Percentiles rank a stretch among this genome's conserved stretches.
Evolutionary conservation across 2,888 invertebrate species (phyloP).

Genomic region (Aspidapion aeneum): DNA sequence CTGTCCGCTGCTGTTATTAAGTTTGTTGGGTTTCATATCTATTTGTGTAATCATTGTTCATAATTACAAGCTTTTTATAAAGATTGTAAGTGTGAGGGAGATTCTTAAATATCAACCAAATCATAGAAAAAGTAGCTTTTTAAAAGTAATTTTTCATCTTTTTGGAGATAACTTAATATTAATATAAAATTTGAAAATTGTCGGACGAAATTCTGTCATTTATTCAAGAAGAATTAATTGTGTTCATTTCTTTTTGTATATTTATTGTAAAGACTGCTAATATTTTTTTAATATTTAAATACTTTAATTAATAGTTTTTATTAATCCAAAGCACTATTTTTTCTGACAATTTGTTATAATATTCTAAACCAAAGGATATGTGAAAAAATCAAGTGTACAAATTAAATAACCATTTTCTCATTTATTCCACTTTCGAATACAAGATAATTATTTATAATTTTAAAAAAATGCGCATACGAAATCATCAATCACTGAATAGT

Average conservation of each 20-base stretch:
- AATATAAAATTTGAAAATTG: constrained; percentile 16
- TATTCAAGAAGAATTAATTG: constrained; percentile 19
- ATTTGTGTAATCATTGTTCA: no score
- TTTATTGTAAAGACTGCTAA: constrained; percentile 28
- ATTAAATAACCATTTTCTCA: no score
- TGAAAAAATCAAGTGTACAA: constrained; percentile 36
- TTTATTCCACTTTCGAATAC: no score
- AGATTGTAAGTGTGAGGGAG: no score
- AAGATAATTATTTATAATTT: no score
- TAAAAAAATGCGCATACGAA: no score
- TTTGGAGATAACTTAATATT: constrained; percentile 5
- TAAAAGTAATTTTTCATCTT: neutral
- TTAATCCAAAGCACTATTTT: constrained; percentile 27
- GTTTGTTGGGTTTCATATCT: no score
- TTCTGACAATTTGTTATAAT: constrained; percentile 32
- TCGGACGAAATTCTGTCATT: constrained; percentile 30
- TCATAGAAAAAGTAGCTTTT: neutral
- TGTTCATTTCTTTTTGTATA: constrained; percentile 23
- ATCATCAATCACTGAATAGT: no score
- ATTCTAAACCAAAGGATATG: constrained; percentile 37
- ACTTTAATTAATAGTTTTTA: constrained; percentile 11
- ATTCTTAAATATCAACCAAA: no score
- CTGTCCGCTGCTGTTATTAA: no score
- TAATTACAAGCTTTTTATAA: no score
- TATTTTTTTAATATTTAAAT: constrained; percentile 20